These are phyloP conservation scores for Columba livia DNA, from an alignment of 2,113 vertebrate genomes.

Conservation along the genomic window DNA sequence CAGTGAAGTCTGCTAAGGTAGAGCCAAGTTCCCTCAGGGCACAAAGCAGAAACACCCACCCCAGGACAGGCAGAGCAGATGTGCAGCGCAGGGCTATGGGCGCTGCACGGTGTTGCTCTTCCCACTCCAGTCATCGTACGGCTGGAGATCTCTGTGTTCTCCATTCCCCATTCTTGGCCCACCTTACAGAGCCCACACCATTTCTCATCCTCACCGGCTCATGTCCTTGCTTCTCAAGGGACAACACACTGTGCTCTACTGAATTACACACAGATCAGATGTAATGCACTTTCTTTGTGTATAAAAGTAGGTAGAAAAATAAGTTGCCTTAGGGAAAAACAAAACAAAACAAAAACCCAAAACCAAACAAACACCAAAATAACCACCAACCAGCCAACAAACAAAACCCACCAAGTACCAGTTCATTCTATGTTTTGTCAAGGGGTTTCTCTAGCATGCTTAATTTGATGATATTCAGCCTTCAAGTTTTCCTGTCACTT, in stretches of 20 bases:
- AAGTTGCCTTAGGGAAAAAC: background rate
- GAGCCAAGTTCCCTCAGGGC: background rate
- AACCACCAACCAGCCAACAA: too few relatives aligned
- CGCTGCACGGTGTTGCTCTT: background rate
- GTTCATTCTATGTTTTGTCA: background rate
- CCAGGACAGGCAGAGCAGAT: background rate
- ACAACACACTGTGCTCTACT: background rate
- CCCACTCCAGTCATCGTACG: background rate
- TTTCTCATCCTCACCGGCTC: background rate
- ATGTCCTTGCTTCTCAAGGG: background rate
- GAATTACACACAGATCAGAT: background rate
- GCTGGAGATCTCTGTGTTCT: background rate
- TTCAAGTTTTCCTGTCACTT: background rate
- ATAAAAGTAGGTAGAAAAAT: background rate
- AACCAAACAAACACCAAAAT: too few relatives aligned
- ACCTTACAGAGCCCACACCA: background rate
- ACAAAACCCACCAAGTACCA: background rate
- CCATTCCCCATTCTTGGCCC: background rate
- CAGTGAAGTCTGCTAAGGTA: background rate
- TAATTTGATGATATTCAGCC: background rate
- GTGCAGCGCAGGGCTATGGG: fast-evolving
- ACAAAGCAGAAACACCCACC: background rate
- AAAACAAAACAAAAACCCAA: background rate
- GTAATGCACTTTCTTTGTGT: background rate
- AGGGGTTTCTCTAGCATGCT: background rate